phyloP scores from a whole-genome alignment of 2,797 vertebrate genomes.

The Chrysocyon brachyurus region DNA sequence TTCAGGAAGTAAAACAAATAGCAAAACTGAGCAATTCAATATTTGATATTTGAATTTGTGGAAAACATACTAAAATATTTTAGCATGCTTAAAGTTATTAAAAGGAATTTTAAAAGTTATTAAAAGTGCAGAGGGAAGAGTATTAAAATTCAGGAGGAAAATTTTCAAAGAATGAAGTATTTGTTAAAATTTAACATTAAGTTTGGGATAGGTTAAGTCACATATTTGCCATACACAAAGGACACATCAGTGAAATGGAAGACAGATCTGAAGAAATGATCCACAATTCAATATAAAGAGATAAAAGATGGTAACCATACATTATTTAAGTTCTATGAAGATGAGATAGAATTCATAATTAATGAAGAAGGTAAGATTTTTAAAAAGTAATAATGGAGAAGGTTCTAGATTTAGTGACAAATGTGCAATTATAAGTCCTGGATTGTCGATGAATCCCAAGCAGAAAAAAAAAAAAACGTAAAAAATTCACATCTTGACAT shows the following conservation, averaged over 20 bases:
- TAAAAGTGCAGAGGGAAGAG: not conserved
- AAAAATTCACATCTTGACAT: not conserved
- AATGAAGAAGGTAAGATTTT: not conserved
- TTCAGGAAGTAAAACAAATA: not conserved
- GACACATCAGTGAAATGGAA: not conserved
- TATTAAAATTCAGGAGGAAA: not conserved
- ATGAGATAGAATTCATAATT: not conserved
- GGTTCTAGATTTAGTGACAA: not conserved
- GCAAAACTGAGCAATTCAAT: not conserved
- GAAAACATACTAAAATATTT: not conserved
- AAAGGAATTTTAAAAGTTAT: not conserved
- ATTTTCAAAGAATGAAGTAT: not conserved
- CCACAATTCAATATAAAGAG: not conserved
- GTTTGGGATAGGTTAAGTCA: not conserved
- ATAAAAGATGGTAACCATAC: not conserved
- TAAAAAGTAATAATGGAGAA: not conserved
- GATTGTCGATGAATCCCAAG: not conserved
- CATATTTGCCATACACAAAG: not conserved
- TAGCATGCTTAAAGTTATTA: not conserved
- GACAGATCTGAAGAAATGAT: not conserved
- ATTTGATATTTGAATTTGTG: not conserved
- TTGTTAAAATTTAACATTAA: not conserved
- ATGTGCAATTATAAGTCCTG: not conserved
- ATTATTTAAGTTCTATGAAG: not conserved
- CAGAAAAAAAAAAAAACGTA: not conserved